Evolutionary conservation across 1,140 invertebrate species (phyloP).

Genomic region (Aphis craccivora): DNA sequence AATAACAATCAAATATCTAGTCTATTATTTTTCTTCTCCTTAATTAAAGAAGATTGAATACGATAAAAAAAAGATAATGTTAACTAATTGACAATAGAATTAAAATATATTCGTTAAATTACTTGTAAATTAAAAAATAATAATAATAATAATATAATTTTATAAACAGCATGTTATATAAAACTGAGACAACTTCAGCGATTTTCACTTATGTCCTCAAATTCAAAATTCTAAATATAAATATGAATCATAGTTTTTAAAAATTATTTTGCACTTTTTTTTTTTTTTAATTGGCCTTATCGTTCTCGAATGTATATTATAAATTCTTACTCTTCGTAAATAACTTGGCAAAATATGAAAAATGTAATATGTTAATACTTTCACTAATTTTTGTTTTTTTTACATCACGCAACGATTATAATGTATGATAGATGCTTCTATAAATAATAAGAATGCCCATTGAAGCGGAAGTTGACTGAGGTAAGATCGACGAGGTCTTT

Average conservation of each 20-base stretch:
- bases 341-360: background rate
- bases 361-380: background rate
- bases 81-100: too few relatives aligned
- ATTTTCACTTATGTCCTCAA: background rate
- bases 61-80: background rate
- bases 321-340: background rate
- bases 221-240: background rate
- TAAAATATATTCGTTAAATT: background rate
- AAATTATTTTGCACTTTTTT: background rate
- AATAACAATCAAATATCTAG: background rate
- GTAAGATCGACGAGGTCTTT: background rate
- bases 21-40: background rate
- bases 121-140: background rate
- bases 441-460: background rate
- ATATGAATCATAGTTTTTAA: background rate
- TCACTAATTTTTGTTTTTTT: background rate
- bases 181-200: background rate
- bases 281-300: background rate
- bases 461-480: background rate
- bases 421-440: background rate
- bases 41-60: background rate
- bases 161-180: background rate
- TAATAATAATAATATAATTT: background rate
- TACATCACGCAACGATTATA: background rate
- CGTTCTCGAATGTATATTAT: background rate